A percentile compares a stretch with the other conserved stretches of the same genome.
These are phyloP conservation scores for Neoarius graeffei DNA, from an alignment of 2,113 vertebrate genomes.

Conservation along the genomic window DNA sequence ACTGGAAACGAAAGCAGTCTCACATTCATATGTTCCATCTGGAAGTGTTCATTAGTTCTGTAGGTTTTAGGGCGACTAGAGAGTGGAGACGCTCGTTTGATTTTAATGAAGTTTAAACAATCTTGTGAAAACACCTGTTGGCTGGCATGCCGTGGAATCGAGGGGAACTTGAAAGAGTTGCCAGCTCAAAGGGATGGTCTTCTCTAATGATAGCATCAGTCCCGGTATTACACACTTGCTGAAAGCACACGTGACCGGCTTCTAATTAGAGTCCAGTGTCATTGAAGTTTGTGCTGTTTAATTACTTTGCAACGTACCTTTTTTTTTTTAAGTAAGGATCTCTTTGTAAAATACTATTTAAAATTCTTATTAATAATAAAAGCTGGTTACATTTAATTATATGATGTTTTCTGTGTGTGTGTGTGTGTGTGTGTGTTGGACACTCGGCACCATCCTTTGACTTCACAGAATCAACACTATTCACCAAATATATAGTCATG, in stretches of 20 bases:
- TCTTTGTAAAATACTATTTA: constrained; percentile 21
- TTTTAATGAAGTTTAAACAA: constrained; percentile 57
- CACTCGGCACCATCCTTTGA: neutral
- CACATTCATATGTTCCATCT: constrained; percentile 35
- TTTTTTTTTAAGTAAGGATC: constrained; percentile 47
- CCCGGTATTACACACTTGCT: constrained; percentile 59
- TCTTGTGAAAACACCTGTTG: constrained; percentile 67
- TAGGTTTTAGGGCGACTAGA: constrained; percentile 41
- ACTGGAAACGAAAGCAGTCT: constrained; percentile 37
- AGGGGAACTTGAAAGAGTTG: constrained; percentile 63
- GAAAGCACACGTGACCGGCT: constrained; percentile 64
- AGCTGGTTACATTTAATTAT: constrained; percentile 8
- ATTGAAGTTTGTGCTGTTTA: constrained; percentile 59
- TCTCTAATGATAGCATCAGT: constrained; percentile 67
- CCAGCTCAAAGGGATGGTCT: constrained; percentile 64
- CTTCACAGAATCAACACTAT: too few relatives aligned
- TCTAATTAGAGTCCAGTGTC: constrained; percentile 67
- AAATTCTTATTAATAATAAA: constrained; percentile 25
- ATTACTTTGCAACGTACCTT: constrained; percentile 61
- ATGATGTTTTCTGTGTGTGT: neutral
- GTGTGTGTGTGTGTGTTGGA: neutral
- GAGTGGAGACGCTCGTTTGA: constrained; percentile 40
- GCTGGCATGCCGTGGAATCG: constrained; percentile 48
- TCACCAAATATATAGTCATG: too few relatives aligned
- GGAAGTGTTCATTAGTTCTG: constrained; percentile 46